A percentile compares a stretch with the other conserved stretches of the same genome.
These are phyloP conservation scores for Pseudoips prasinana DNA, from an alignment of 2,888 invertebrate genomes.

Conservation along the genomic window DNA sequence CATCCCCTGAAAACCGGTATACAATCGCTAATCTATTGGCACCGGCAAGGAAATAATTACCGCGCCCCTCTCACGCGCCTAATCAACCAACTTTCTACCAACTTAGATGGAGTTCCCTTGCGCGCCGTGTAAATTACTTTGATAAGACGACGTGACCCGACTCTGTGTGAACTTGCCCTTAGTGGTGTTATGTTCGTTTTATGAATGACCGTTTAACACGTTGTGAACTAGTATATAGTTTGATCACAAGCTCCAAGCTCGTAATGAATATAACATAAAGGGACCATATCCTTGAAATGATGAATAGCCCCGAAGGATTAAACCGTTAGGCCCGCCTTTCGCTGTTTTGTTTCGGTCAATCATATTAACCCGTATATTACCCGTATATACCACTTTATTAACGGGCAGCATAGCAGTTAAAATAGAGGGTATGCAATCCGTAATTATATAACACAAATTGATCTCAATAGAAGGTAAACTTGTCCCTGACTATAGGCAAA, in stretches of 20 bases:
- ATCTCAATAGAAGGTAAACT: too few relatives aligned
- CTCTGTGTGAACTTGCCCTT: slow-evolving; percentile 49
- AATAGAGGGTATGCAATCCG: too few relatives aligned
- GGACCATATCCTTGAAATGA: too few relatives aligned
- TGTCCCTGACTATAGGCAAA: too few relatives aligned
- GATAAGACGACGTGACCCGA: slow-evolving; percentile 62
- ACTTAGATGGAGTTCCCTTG: slow-evolving; percentile 66
- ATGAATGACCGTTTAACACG: slow-evolving; percentile 27
- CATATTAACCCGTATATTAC: too few relatives aligned
- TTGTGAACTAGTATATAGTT: slow-evolving; percentile 1
- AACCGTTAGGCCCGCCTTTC: too few relatives aligned
- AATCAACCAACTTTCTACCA: slow-evolving; percentile 64
- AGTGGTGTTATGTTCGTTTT: slow-evolving; percentile 28
- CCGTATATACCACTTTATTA: too few relatives aligned
- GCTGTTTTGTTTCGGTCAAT: too few relatives aligned
- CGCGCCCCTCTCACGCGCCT: slow-evolving; percentile 61
- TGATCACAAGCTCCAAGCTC: background rate
- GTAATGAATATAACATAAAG: too few relatives aligned
- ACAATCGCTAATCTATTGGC: slow-evolving; percentile 13
- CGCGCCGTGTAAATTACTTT: slow-evolving; percentile 65
- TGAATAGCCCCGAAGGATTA: too few relatives aligned
- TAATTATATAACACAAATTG: too few relatives aligned
- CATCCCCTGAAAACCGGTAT: background rate
- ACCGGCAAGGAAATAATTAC: slow-evolving; percentile 43
- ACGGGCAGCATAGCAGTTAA: too few relatives aligned